Conservation (phyloP, 2,113 vertebrate species). For the Caranx melampygus region DNA sequence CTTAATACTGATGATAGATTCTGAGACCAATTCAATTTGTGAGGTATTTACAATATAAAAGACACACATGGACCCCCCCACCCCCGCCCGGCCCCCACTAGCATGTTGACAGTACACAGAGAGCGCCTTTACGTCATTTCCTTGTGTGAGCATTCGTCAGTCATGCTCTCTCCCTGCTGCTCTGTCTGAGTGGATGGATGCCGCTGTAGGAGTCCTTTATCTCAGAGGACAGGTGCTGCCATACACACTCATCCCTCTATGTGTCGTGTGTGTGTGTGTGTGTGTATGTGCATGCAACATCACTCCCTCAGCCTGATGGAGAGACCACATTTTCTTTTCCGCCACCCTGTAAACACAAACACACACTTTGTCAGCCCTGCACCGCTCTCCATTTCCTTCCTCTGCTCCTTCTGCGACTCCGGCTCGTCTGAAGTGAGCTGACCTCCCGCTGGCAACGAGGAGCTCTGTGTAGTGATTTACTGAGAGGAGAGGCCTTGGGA, state of each 20-base stretch:
- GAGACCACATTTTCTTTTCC: constrained; percentile 24
- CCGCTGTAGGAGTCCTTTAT: constrained; percentile 69
- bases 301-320: constrained; percentile 42
- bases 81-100: background rate
- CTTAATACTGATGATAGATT: background rate
- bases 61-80: background rate
- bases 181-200: constrained; percentile 66
- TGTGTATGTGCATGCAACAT: constrained; percentile 16
- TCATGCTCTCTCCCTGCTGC: constrained; percentile 62
- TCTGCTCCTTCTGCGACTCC: constrained; percentile 10
- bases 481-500: constrained; percentile 42
- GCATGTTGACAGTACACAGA: constrained; percentile 13
- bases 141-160: constrained; percentile 48
- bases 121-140: constrained; percentile 27
- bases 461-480: constrained; percentile 44
- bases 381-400: constrained; percentile 25
- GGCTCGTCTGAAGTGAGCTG: constrained; percentile 40
- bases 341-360: constrained; percentile 25
- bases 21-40: constrained; percentile 9
- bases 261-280: constrained; percentile 26
- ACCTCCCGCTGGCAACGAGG: constrained; percentile 43
- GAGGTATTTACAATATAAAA: constrained; percentile 8
- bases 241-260: constrained; percentile 29
- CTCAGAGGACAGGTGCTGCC: constrained; percentile 75
- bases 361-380: constrained; percentile 28